Evolutionary conservation across 30 jellyfish, hydroid and myxozoan species (phyloP).

Genomic region (Aurelia coerulea): DNA sequence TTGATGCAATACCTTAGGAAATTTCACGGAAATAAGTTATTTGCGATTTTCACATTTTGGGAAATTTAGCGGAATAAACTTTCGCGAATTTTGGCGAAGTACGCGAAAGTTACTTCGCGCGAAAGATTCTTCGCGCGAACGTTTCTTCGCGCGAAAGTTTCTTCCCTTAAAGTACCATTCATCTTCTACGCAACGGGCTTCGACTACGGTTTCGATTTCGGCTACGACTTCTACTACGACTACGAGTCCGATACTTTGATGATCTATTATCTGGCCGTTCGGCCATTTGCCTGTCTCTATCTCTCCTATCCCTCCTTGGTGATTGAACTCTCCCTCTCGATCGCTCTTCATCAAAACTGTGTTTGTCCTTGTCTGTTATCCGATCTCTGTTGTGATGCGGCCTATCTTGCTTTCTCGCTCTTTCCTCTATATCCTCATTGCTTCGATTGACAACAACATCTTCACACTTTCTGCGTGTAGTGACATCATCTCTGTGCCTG

Average conservation of each 20-base stretch:
- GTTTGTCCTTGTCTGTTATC: neutral
- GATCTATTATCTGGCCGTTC: too few relatives aligned
- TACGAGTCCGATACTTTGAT: neutral
- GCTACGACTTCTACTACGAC: neutral
- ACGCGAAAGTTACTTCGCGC: too few relatives aligned
- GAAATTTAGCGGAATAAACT: too few relatives aligned
- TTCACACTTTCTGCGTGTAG: too few relatives aligned
- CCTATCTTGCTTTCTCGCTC: neutral
- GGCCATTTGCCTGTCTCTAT: neutral
- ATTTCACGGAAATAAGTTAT: too few relatives aligned
- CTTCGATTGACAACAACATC: too few relatives aligned
- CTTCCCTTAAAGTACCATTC: neutral
- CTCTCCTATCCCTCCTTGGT: neutral
- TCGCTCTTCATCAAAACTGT: neutral
- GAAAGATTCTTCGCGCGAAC: too few relatives aligned
- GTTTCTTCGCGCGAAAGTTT: neutral
- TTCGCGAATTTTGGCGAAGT: too few relatives aligned
- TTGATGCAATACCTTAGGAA: too few relatives aligned
- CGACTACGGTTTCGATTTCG: constrained; percentile 43
- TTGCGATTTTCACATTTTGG: too few relatives aligned
- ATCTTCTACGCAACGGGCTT: constrained; percentile 26
- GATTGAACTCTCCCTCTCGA: neutral
- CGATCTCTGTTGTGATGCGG: too few relatives aligned
- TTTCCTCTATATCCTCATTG: neutral
- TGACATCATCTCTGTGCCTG: too few relatives aligned